These are phyloP conservation scores for Cyprinus carpio DNA, from an alignment of 2,113 vertebrate genomes.

Conservation along the genomic window DNA sequence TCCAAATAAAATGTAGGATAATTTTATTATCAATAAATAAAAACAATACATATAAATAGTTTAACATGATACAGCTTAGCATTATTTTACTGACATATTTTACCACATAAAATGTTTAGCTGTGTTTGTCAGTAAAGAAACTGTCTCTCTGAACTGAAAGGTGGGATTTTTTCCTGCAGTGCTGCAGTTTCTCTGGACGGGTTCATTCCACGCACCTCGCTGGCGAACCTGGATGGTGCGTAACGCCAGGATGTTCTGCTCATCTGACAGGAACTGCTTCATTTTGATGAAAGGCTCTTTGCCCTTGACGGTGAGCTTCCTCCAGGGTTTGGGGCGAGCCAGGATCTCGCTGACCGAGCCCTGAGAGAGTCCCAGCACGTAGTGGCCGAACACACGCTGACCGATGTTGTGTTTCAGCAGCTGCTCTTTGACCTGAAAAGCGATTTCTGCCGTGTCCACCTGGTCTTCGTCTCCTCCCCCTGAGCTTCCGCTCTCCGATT, in stretches of 20 bases:
- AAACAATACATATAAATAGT: no score
- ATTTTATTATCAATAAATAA: no score
- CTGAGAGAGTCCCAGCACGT: conserved; percentile 95
- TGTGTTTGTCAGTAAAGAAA: no score
- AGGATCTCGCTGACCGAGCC: conserved; percentile 98
- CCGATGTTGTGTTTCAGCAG: conserved; percentile 98
- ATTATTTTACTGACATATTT: no score
- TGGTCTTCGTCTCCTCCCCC: conserved; percentile 85
- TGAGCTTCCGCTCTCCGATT: conserved; percentile 75
- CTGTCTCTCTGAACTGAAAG: no score
- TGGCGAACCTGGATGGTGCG: conserved; percentile 98
- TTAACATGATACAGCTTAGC: no score
- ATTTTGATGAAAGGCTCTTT: conserved; percentile 99
- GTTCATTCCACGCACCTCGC: conserved; percentile 85
- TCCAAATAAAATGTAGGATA: no score
- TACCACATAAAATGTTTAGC: no score
- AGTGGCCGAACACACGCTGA: conserved; percentile 96
- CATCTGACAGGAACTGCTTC: conserved; percentile 98
- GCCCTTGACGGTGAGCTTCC: conserved; percentile 97
- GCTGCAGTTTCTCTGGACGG: no score
- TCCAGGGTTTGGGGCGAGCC: conserved; percentile 97
- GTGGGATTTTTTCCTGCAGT: no score
- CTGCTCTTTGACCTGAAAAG: conserved; percentile 98
- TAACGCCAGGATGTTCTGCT: conserved; percentile 96
- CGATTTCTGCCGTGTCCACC: conserved; percentile 93